Conservation (phyloP, 2,113 vertebrate species). For the Formicarius rufipectus region DNA sequence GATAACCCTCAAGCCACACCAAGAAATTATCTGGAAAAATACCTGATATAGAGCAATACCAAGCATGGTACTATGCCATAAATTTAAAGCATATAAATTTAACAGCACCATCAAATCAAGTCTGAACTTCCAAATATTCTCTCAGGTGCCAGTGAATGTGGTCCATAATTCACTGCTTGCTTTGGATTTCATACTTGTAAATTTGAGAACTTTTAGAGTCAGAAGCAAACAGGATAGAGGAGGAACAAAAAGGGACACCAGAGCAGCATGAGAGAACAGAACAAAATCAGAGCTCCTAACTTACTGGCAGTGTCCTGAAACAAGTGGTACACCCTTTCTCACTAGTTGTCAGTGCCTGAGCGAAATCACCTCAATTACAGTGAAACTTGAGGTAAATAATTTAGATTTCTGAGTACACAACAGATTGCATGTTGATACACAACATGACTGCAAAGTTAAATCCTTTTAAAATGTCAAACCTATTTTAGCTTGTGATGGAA, state of each 20-base stretch:
- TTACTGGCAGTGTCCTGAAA: background rate
- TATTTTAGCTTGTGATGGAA: background rate
- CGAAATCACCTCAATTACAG: background rate
- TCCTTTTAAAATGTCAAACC: background rate
- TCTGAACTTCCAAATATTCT: background rate
- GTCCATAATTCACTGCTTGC: background rate
- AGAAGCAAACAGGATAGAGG: background rate
- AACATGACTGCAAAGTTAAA: background rate
- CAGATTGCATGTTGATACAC: background rate
- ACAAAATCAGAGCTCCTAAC: background rate
- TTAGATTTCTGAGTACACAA: background rate
- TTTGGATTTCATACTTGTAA: background rate
- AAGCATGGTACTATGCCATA: background rate
- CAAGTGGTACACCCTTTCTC: background rate
- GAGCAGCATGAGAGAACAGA: background rate
- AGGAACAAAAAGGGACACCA: background rate
- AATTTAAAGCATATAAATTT: background rate
- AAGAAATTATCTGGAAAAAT: background rate
- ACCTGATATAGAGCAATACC: background rate
- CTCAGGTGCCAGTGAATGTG: background rate
- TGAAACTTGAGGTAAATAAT: background rate
- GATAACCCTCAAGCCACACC: background rate
- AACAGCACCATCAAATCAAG: background rate
- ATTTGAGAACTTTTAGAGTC: background rate
- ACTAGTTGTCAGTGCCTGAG: background rate